These are phyloP conservation scores for Leptocoma aspasia DNA, from an alignment of 2,113 vertebrate genomes.

Conservation along the genomic window DNA sequence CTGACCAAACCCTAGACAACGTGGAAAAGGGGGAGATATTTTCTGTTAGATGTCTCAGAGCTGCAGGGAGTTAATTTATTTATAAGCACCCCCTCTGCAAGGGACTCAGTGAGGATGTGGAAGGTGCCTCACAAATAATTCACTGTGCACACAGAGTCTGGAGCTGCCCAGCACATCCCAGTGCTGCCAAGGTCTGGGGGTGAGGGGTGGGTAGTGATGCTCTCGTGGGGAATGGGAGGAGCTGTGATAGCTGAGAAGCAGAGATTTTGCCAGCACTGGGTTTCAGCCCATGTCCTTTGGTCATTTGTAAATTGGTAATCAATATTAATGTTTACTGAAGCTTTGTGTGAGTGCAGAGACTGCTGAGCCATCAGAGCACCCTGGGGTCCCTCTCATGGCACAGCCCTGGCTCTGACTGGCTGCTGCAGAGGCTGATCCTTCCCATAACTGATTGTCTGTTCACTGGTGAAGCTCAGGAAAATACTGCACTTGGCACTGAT, in stretches of 20 bases:
- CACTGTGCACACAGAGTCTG: not conserved
- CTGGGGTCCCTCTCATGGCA: not conserved
- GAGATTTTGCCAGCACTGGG: not conserved
- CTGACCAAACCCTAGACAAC: not conserved
- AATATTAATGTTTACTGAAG: not conserved
- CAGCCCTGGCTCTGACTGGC: not conserved
- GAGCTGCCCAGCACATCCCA: not conserved
- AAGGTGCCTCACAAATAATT: not conserved
- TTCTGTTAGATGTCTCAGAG: not conserved
- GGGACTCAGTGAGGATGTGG: not conserved
- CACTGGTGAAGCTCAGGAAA: not conserved
- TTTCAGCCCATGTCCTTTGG: not conserved
- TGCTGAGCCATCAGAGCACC: not conserved
- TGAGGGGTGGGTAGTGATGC: not conserved
- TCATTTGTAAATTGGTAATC: not conserved
- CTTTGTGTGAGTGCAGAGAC: not conserved
- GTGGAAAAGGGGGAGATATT: not conserved
- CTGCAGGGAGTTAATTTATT: not conserved
- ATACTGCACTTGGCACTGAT: not conserved
- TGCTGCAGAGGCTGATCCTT: not conserved
- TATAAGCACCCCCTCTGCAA: not conserved
- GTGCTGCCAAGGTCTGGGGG: not conserved
- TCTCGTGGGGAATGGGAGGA: accelerated
- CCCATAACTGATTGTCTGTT: not conserved
- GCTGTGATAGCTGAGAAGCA: not conserved